Evolutionary conservation across 2,797 vertebrate genomes (phyloP), one percentile per base, ranked within the genome.

Genomic region (Lycodopsis pacificus): DNA sequence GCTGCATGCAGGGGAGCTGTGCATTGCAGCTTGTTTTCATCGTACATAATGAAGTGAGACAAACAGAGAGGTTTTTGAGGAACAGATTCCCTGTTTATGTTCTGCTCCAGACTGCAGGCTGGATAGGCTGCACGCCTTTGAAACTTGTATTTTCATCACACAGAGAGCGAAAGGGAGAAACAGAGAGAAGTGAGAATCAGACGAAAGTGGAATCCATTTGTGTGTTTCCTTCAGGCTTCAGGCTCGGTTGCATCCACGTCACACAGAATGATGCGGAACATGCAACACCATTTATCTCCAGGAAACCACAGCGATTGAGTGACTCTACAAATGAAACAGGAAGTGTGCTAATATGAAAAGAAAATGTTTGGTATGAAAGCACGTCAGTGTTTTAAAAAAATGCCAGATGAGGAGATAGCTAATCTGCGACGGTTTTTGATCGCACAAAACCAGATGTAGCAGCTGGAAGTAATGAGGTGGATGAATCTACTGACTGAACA

Each of bases 81-180:
- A 14, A 7, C 46, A 38, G 13, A 62, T 42, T 44, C 25, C 51
- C 48, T 42, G 65, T 58, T 64, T 65, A 44, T 54, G 65, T 38
- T 34, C 3, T 36, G 59, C 65, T 64, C 20, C 65, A 27, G 32
- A 44, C 42, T 58, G 59, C 64, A 56, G 30, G 48, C 32, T 49
- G 17, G 22, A 36, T 48, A 22, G 51, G 65, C 42, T 4, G 20
- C 69, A 30, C 5, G 27, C 19, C 56, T 77, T 73, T 71, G 66
- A 70, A 64, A 71, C 44, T 42, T 78, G 48, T 68, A 71, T 71
- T 71, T 81, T 72, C 62, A 74, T 74, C 71, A 77, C 63, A 72
- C 62, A 71, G 67, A 74, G 30, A 48, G 57, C 12, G 40, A 51
- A 34, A 56, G 38, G 15, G 38, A 38, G 42, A 58, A 34, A 80